Evolutionary conservation across 1,140 invertebrate genomes (phyloP).

Genomic region (Diorhabda sublineata): DNA sequence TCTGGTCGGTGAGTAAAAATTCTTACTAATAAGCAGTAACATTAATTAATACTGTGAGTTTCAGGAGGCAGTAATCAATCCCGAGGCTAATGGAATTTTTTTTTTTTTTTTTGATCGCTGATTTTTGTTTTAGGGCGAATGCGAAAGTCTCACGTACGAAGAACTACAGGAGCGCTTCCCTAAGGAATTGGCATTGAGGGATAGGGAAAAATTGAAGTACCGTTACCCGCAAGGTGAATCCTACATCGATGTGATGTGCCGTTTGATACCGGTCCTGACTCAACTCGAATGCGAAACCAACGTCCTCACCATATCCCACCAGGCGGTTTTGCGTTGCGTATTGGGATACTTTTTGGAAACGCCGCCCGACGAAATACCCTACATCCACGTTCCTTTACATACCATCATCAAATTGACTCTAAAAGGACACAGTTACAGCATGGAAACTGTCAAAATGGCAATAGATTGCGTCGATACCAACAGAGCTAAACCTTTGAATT

Average conservation of each 20-base stretch:
- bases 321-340: constrained; percentile 87
- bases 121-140: constrained; percentile 68
- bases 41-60: too few relatives aligned
- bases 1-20: constrained; percentile 71
- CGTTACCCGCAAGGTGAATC: constrained; percentile 90
- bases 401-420: constrained; percentile 70
- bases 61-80: too few relatives aligned
- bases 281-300: constrained; percentile 82
- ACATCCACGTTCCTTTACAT: constrained; percentile 87
- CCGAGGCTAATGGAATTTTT: too few relatives aligned
- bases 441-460: constrained; percentile 75
- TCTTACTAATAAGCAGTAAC: neutral
- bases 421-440: constrained; percentile 72
- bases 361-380: constrained; percentile 72
- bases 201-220: constrained; percentile 89
- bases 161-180: constrained; percentile 88
- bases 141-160: constrained; percentile 89
- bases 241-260: constrained; percentile 80
- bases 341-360: constrained; percentile 88
- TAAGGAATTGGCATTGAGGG: constrained; percentile 84
- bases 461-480: constrained; percentile 84
- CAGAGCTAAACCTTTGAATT: constrained; percentile 66
- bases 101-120: too few relatives aligned
- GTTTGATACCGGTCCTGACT: constrained; percentile 73
- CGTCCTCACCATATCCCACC: constrained; percentile 84